Conservation (phyloP, 2,888 invertebrate species). For the Gisinianus flammeolus region DNA sequence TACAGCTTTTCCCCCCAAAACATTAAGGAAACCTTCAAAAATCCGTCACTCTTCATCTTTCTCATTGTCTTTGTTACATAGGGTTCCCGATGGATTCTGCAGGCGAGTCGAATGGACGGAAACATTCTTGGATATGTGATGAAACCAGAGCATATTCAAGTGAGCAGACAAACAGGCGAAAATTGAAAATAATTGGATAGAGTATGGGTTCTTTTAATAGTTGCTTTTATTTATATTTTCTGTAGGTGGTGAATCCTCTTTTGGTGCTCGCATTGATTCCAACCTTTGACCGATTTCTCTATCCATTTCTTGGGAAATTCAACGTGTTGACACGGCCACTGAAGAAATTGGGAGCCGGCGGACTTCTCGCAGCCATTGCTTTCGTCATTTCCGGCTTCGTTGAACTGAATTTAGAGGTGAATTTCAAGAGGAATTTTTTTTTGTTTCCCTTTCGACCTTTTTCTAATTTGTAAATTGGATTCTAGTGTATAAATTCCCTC, state of each 20-base stretch:
- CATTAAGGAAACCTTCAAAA: neutral
- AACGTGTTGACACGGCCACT: constrained; percentile 62
- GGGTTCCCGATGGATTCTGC: constrained; percentile 64
- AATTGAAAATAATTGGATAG: neutral
- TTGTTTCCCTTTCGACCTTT: too few species aligned
- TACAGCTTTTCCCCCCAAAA: neutral
- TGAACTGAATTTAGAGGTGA: constrained; percentile 62
- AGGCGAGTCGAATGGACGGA: constrained; percentile 62
- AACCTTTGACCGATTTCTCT: constrained; percentile 62
- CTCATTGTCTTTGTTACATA: constrained; percentile 36
- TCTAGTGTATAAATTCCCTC: neutral
- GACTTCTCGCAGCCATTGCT: constrained; percentile 63
- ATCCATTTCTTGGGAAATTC: constrained; percentile 61
- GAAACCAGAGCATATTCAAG: constrained; percentile 67
- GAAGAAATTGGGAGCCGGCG: constrained; percentile 65
- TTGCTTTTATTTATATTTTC: neutral
- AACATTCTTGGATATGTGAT: constrained; percentile 61
- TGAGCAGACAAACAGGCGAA: constrained; percentile 42
- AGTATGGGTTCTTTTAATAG: neutral
- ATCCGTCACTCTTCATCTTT: neutral
- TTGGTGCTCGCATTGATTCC: constrained; percentile 63
- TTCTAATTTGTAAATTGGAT: neutral
- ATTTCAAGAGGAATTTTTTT: too few species aligned
- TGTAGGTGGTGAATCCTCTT: constrained; percentile 62
- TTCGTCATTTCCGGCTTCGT: constrained; percentile 65